Evolutionary conservation across 2,113 vertebrate genomes (phyloP), one percentile per base, ranked within the genome.

Genomic region (Myrmophylax atrothorax): DNA sequence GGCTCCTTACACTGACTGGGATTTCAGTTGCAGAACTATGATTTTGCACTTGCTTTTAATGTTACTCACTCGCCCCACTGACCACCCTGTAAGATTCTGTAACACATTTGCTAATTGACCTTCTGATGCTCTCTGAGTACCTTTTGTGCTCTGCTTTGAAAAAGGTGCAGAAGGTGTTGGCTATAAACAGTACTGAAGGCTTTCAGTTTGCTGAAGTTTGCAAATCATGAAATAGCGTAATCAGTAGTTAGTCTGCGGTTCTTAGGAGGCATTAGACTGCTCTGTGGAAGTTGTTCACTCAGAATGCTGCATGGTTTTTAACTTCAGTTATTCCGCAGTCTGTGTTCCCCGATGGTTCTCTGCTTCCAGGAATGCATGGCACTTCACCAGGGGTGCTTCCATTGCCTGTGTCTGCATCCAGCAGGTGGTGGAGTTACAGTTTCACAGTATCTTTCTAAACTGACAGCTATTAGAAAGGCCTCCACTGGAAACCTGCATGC

Each of bases 381-480:
- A 3, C 31, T 52, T 87, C 42, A 52, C 12, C 7, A 23, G 64
- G 26, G 12, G 7, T 42, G 66, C 8, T 6, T 37, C 33, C 35
- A 28, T 0, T 0, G 49, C 23, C 4, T 1, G 0, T 35, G 46
- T 53, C 66, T 49, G 28, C 66, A 26, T 42, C 0, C 7, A 73
- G 52, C 40, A 59, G 53, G 44, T 46, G 19, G 19, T n/a, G 29
- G 44, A 68, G n/a, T 46, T 68, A 50, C 25, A 7, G 23, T 59
- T 37, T 59, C n/a, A 59, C n/a, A 37, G 16, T 24, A 25, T 35
- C 25, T 63, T 86, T 68, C 29, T 35, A 3, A 55, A 68, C 50
- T 14, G 55, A 35, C 3, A 5, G 52, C 46, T 25, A 3, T 12
- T 29, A 26, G 55, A 83, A 72, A 52, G 50, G 26, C 31, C 31